A percentile compares a stretch with the other conserved stretches of the same genome.
Evolutionary conservation across 2,888 invertebrate genomes (phyloP).

Genomic region (Chymomyza amoena): DNA sequence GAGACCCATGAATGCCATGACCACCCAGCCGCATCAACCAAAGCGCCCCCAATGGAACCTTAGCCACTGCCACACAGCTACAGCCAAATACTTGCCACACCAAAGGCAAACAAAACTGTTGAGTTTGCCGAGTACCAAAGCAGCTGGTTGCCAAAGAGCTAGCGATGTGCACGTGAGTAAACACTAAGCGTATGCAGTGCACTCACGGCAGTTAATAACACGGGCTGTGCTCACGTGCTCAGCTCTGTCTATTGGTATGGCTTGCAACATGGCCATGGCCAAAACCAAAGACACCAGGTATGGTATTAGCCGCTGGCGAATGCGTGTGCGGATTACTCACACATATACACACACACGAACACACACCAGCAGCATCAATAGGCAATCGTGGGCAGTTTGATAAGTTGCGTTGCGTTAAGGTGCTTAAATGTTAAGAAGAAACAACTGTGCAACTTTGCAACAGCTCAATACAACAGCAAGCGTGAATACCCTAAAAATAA

Average conservation of each 20-base stretch:
- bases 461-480: too few relatives aligned
- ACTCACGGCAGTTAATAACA: not conserved
- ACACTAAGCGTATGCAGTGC: not conserved
- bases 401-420: too few relatives aligned
- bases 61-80: not conserved
- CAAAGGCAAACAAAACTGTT: slow-evolving; percentile 14
- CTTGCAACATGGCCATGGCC: not conserved
- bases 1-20: not conserved
- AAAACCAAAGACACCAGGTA: slow-evolving; percentile 6
- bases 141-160: not conserved
- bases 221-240: not conserved
- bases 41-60: not conserved
- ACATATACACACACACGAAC: not conserved
- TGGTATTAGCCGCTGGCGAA: not conserved
- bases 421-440: too few relatives aligned
- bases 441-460: too few relatives aligned
- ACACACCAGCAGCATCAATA: not conserved
- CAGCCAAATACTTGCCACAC: not conserved
- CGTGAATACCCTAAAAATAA: too few relatives aligned
- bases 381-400: too few relatives aligned
- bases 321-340: slow-evolving; percentile 8
- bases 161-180: not conserved
- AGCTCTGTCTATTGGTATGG: not conserved
- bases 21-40: not conserved
- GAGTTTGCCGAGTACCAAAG: not conserved